Evolutionary conservation across 1,140 invertebrate genomes (phyloP).

Genomic region (Procambarus virginalis): DNA sequence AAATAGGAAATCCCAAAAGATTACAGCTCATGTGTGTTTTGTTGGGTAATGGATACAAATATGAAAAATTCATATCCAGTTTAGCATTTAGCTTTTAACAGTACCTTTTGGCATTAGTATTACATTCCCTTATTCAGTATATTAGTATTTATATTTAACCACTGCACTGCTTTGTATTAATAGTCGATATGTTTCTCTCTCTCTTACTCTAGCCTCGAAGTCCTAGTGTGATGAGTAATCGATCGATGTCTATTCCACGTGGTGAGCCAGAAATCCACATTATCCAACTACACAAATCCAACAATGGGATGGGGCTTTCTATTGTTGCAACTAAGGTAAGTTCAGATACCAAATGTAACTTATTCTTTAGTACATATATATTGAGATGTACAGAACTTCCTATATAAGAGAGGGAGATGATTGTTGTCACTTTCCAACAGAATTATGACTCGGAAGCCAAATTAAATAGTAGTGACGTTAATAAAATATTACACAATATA

Average conservation of each 20-base stretch:
- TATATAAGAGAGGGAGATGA: background rate
- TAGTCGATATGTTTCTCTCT: background rate
- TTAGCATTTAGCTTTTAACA: no score
- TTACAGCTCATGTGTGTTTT: no score
- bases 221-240: slow-evolving; percentile 79
- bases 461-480: no score
- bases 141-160: no score
- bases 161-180: no score
- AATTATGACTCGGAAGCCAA: no score
- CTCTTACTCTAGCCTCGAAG: slow-evolving; percentile 77
- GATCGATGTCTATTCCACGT: slow-evolving; percentile 75
- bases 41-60: no score
- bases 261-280: slow-evolving; percentile 84
- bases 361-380: background rate
- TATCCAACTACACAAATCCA: slow-evolving; percentile 92
- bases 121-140: no score
- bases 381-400: background rate
- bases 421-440: background rate
- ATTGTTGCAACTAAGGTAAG: slow-evolving; percentile 91
- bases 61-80: no score
- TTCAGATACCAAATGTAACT: background rate
- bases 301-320: slow-evolving; percentile 93
- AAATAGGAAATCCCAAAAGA: no score
- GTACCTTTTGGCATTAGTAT: no score
- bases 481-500: no score